These are phyloP conservation scores for Colletes latitarsis DNA, from an alignment of 1,140 invertebrate species.

Conservation along the genomic window DNA sequence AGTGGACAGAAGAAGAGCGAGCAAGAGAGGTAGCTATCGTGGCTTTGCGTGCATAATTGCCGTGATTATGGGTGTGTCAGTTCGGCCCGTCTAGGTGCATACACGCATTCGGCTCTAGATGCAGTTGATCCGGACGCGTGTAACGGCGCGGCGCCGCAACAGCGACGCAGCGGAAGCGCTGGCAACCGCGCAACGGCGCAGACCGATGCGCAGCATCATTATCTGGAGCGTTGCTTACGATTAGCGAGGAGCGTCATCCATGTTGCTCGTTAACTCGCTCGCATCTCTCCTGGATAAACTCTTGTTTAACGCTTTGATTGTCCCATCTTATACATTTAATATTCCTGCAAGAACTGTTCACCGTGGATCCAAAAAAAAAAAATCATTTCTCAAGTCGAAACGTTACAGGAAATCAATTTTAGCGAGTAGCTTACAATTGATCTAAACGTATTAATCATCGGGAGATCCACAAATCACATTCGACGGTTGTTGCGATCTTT, in stretches of 20 bases:
- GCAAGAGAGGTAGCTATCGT: conserved; percentile 20
- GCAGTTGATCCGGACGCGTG: conserved; percentile 61
- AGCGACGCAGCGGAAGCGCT: conserved; percentile 43
- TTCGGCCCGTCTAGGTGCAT: conserved; percentile 60
- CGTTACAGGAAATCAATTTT: too few relatives aligned
- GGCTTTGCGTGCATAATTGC: conserved; percentile 63
- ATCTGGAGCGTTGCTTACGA: conserved; percentile 62
- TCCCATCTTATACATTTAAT: too few relatives aligned
- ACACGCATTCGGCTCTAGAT: conserved; percentile 43
- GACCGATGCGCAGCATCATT: conserved; percentile 67
- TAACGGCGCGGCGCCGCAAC: conserved; percentile 47
- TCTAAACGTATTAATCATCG: too few relatives aligned
- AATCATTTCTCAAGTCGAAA: too few relatives aligned
- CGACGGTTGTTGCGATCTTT: not conserved
- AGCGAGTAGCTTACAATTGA: too few relatives aligned
- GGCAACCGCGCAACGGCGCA: conserved; percentile 62
- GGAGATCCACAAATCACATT: not conserved
- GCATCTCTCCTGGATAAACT: conserved; percentile 43
- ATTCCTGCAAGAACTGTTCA: too few relatives aligned
- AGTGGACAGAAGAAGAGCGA: not conserved
- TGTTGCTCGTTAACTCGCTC: conserved; percentile 61
- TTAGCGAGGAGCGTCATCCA: conserved; percentile 58
- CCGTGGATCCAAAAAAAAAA: too few relatives aligned
- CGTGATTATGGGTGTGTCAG: conserved; percentile 65
- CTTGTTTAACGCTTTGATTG: conserved; percentile 19